A percentile compares a stretch with the other conserved stretches of the same genome.
Evolutionary conservation across 2,888 invertebrate species (phyloP).

Genomic region (Acrocyrtus sp.): DNA sequence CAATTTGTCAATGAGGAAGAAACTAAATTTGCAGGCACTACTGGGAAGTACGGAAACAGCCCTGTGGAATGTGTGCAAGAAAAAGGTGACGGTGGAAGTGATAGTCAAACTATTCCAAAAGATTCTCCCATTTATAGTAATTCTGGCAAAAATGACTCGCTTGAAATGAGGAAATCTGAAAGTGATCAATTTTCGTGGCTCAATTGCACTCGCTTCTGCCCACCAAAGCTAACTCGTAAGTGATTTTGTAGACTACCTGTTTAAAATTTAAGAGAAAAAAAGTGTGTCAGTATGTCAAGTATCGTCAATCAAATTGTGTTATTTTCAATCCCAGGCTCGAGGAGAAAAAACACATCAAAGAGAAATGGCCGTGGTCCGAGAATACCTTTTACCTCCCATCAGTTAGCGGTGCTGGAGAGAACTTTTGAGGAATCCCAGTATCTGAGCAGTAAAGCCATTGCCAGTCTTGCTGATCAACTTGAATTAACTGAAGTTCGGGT

Average conservation of each 20-base stretch:
- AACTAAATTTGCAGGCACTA: no score
- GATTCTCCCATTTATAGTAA: no score
- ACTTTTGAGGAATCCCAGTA: constrained; percentile 76
- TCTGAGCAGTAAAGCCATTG: constrained; percentile 76
- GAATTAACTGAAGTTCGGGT: constrained; percentile 78
- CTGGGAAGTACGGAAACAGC: no score
- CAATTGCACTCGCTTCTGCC: constrained; percentile 78
- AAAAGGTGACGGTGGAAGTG: no score
- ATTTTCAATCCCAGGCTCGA: neutral
- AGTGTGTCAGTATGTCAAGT: constrained; percentile 9
- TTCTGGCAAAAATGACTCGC: no score
- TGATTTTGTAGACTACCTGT: no score
- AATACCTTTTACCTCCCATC: constrained; percentile 78
- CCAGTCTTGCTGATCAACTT: constrained; percentile 73
- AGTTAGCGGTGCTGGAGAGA: constrained; percentile 76
- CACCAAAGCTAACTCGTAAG: constrained; percentile 78
- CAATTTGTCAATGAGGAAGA: no score
- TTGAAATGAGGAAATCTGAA: constrained; percentile 3
- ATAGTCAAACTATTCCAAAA: no score
- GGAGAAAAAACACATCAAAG: constrained; percentile 57
- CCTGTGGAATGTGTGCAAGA: no score
- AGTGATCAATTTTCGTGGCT: constrained; percentile 74
- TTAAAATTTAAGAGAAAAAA: neutral
- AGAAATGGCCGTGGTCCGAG: constrained; percentile 75
- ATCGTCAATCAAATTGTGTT: no score